Evolutionary conservation across 2,888 invertebrate species (phyloP).

Genomic region (Taenaris catops): DNA sequence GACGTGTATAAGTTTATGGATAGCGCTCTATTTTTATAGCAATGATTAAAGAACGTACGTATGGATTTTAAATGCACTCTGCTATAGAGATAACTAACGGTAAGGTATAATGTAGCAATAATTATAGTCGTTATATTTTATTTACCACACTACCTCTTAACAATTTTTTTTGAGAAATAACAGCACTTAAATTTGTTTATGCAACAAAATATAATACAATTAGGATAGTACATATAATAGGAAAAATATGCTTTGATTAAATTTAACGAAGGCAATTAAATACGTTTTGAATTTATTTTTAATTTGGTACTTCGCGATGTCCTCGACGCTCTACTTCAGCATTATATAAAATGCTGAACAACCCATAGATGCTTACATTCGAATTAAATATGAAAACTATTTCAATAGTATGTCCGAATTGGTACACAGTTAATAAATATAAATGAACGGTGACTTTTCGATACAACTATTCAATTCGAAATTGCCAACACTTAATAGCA

Average conservation of each 20-base stretch:
- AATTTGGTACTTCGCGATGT: slow-evolving; percentile 3
- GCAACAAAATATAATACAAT: no score
- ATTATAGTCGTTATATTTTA: no score
- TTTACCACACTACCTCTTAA: no score
- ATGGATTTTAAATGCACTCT: slow-evolving; percentile 2
- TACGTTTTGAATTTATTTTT: slow-evolving; percentile 6
- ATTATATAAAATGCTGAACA: background rate
- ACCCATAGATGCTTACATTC: slow-evolving; percentile 1
- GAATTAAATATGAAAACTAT: background rate
- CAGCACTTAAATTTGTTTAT: no score
- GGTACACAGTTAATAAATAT: no score
- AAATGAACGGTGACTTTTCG: background rate
- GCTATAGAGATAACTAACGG: background rate
- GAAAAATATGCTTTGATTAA: background rate
- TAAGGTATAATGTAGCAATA: slow-evolving; percentile 2
- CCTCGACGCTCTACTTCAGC: background rate
- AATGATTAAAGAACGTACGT: slow-evolving; percentile 10
- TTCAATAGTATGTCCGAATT: no score
- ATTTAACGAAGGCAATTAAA: background rate
- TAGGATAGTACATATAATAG: no score
- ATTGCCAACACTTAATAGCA: slow-evolving; percentile 15
- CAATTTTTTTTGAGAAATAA: no score
- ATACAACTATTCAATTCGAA: slow-evolving; percentile 14
- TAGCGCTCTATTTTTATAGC: slow-evolving; percentile 13
- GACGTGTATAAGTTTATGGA: slow-evolving; percentile 15